phyloP scores from a whole-genome alignment of 2,888 invertebrate species.

The Plagodis dolabraria region DNA sequence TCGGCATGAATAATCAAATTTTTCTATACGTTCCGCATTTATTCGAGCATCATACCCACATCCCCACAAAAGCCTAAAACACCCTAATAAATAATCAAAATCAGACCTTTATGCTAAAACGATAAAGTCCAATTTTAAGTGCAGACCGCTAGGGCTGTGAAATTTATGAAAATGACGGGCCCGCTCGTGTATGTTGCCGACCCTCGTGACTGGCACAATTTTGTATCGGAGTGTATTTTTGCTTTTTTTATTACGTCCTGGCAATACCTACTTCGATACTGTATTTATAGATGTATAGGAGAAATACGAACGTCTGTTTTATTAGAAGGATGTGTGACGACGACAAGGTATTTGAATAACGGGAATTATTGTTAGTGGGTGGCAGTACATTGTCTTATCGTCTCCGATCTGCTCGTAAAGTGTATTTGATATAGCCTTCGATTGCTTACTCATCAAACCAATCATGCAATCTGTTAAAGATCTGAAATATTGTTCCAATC shows the following conservation, averaged over 20 bases:
- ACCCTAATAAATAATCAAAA: slow-evolving; percentile 53
- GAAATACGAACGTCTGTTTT: slow-evolving; percentile 29
- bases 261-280: slow-evolving; percentile 50
- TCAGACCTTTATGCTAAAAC: slow-evolving; percentile 57
- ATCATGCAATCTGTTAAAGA: slow-evolving; percentile 19
- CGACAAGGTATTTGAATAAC: slow-evolving; percentile 31
- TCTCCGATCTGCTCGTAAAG: slow-evolving; percentile 14
- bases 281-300: slow-evolving; percentile 29
- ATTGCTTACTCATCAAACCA: slow-evolving; percentile 20
- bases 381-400: slow-evolving; percentile 12
- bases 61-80: slow-evolving; percentile 46
- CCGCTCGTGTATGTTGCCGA: slow-evolving; percentile 55
- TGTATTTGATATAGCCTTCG: slow-evolving; percentile 17
- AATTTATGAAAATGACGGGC: slow-evolving; percentile 77
- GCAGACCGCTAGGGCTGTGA: slow-evolving; percentile 63
- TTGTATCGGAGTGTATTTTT: slow-evolving; percentile 76
- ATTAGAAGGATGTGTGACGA: slow-evolving; percentile 31
- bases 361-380: slow-evolving; percentile 26
- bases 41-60: slow-evolving; percentile 56
- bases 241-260: slow-evolving; percentile 74
- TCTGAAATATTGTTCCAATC: slow-evolving; percentile 14
- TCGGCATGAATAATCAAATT: slow-evolving; percentile 83
- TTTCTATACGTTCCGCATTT: slow-evolving; percentile 81
- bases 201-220: slow-evolving; percentile 82
- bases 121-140: slow-evolving; percentile 65